Base-by-base conservation (phyloP, 2,797 vertebrate genomes). In the Hemibagrus guttatus region DNA sequence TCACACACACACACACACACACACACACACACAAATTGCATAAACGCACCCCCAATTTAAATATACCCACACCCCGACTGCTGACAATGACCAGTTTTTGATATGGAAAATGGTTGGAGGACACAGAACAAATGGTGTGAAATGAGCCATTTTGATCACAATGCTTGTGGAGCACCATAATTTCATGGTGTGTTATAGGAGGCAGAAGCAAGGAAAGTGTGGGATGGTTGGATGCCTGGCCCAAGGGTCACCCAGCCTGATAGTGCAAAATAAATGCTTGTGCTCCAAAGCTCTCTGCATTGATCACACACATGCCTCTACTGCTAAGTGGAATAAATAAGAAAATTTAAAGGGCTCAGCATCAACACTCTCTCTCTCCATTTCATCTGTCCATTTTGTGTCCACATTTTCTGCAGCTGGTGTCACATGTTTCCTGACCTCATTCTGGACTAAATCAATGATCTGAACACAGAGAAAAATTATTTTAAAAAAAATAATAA, bases 161-260 rank as follows among this genome's bases (percentile, higher is more conserved):
- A 86, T 92, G 92, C 86, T 92, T 91, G 91, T 89, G 87, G 86
- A 88, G 59, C 81, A 90, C 93, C 86, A 92, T 94, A 93, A 95
- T 95, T 95, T 95, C 94, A 94, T 90, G 93, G 90, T 91, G 91
- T 92, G 90, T 94, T 95, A 94, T 91, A 92, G 91, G 91, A 91
- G 91, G 91, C 92, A 91, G 91, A 81, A 89, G 89, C 87, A 91
- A 91, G 80, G 86, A 91, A 87, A 91, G 85, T 83, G 89, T 91
- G 92, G 84, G 86, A 83, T 90, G 26, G 88, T 85, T 90, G 17
- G 88, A 88, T 89, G 86, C 88, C 71, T 86, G 92, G 91, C 78
- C 89, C 68, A 87, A 84, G 91, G 86, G 85, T 85, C 78, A 81
- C 71, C 19, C 35, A 83, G 86, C 31, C 88, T 87, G 90, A 88